phyloP scores from a whole-genome alignment of 2,797 vertebrate species.

The Lemur catta region DNA sequence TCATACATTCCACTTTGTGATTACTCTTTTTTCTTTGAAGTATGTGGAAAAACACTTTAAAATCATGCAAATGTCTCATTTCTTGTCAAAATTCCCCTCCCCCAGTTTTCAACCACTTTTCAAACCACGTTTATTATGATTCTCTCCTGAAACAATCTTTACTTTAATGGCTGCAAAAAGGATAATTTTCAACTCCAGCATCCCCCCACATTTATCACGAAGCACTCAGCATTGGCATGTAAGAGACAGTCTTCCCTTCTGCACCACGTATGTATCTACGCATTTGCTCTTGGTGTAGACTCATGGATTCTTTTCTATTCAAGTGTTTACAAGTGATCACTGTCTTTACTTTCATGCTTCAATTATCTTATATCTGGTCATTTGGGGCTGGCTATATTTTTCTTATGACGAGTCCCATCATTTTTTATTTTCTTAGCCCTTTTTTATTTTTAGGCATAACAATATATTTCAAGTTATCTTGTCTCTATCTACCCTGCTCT shows the following conservation, averaged over 20 bases:
- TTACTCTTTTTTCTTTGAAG: neutral
- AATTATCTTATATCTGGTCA: neutral
- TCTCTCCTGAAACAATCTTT: neutral
- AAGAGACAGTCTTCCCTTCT: neutral
- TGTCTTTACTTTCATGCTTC: neutral
- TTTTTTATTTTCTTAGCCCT: neutral
- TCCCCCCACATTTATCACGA: neutral
- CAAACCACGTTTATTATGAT: neutral
- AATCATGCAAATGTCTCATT: neutral
- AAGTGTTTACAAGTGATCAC: neutral
- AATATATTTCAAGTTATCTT: neutral
- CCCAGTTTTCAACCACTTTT: neutral
- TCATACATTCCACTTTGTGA: neutral
- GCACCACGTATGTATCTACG: neutral
- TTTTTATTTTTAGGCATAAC: neutral
- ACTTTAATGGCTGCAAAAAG: neutral
- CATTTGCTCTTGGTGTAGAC: neutral
- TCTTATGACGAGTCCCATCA: neutral
- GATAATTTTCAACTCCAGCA: neutral
- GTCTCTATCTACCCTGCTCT: neutral
- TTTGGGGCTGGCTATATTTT: neutral
- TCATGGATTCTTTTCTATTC: neutral
- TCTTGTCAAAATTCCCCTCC: neutral
- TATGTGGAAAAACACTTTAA: neutral
- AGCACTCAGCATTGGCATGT: neutral